Evolutionary conservation across 2,113 vertebrate species (phyloP), one percentile per base, ranked within the genome.

Genomic region (Pseudorasbora parva): DNA sequence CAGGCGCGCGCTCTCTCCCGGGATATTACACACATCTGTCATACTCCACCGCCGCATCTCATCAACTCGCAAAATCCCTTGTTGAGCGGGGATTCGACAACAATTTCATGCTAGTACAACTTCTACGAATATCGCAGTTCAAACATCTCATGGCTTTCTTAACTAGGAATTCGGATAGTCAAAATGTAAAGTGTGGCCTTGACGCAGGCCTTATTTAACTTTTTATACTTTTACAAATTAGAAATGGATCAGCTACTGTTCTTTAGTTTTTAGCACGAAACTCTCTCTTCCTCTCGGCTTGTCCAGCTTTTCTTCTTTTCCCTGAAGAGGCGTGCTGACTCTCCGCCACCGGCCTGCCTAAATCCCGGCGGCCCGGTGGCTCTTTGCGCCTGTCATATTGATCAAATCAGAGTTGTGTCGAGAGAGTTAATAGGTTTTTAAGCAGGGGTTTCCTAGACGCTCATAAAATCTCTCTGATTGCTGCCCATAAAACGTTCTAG

Each of bases 381-480:
- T 80, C 8, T 68, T 19, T 30, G 27, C 41, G 62, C 6, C 47
- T 69, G 64, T 56, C 47, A 54, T 23, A 69, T 81, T 69, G 79
- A 41, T 81, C 64, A 71, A 69, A 81, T 81, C 79, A 33, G 64
- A 71, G 79, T 69, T 37, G 30, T 69, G 64, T 69, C 62, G 23
- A 62, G 47, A 56, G 79, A 71, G 79, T 81, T 69, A 69, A 81
- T 69, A 69, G 64, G 27, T 56, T 81, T 81, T 81, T 81, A 81
- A 81, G 30, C 64, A 69, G 79, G 79, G 47, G 62, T 69, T 81
- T 81, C 79, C 79, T 69, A 71, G 79, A 71, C 62, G 64, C 45
- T 56, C 79, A 81, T 81, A 81, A 81, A 81, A 69, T 81, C 64
- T 56, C 79, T 64, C 47, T 81, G 79, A 81, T 81, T 81, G 79